phyloP scores from a whole-genome alignment of 1,140 invertebrate genomes.

The Stegodyphus mimosarum region DNA sequence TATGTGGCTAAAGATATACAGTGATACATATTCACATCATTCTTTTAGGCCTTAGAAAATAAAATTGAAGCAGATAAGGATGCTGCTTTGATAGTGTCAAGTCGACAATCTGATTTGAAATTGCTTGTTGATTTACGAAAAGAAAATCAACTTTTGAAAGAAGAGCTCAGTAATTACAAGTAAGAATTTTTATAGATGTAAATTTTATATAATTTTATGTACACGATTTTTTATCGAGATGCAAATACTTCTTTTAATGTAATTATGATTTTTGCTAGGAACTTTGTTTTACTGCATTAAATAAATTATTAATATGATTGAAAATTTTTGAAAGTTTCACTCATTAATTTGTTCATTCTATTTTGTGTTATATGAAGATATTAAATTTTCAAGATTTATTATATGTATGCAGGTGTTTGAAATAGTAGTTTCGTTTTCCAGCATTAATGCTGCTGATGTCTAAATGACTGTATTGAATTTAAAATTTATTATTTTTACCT shows the following conservation, averaged over 20 bases:
- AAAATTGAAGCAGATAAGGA: constrained; percentile 57
- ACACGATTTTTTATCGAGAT: background rate
- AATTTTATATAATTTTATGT: background rate
- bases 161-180: constrained; percentile 42
- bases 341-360: too few species aligned
- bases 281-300: too few species aligned
- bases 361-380: too few species aligned
- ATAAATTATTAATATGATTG: too few species aligned
- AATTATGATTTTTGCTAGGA: too few species aligned
- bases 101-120: constrained; percentile 41
- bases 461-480: background rate
- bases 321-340: too few species aligned
- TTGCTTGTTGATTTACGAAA: constrained; percentile 28
- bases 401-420: too few species aligned
- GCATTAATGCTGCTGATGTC: too few species aligned
- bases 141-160: constrained; percentile 48
- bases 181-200: constrained; percentile 12
- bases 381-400: too few species aligned
- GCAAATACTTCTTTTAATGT: too few species aligned
- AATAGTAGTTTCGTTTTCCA: too few species aligned
- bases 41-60: constrained; percentile 47
- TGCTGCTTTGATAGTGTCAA: constrained; percentile 49
- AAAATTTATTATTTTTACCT: too few species aligned
- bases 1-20: background rate
- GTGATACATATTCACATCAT: background rate